These are phyloP conservation scores for Chascanopsetta lugubris DNA, from an alignment of 2,113 vertebrate species.

Conservation along the genomic window DNA sequence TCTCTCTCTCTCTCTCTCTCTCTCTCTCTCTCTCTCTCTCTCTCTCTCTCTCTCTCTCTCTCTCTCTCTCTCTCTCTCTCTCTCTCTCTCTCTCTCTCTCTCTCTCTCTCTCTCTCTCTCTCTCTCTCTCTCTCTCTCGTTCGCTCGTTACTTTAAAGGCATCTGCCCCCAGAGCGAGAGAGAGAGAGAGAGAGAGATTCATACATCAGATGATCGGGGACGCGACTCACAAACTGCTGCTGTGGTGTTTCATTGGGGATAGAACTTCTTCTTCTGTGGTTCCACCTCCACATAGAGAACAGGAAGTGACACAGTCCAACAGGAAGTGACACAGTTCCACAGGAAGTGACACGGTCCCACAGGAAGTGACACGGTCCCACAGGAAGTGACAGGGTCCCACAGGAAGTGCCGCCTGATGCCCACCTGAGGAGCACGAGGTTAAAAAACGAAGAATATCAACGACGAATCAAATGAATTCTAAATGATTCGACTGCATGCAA, in stretches of 20 bases:
- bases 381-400: too few relatives aligned
- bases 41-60: constrained; percentile 39
- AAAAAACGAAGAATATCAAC: too few relatives aligned
- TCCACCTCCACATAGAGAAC: too few relatives aligned
- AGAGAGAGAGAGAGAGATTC: constrained; percentile 23
- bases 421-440: too few relatives aligned
- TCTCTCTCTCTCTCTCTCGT: constrained; percentile 18
- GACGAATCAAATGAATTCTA: too few relatives aligned
- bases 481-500: too few relatives aligned
- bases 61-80: constrained; percentile 44
- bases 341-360: too few relatives aligned
- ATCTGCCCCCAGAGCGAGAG: constrained; percentile 33
- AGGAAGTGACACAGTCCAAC: too few relatives aligned
- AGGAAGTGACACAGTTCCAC: too few relatives aligned
- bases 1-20: constrained; percentile 24
- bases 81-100: constrained; percentile 24
- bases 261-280: constrained; percentile 4
- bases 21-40: constrained; percentile 39
- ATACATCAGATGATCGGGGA: constrained; percentile 30
- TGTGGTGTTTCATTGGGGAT: constrained; percentile 19
- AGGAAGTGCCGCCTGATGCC: background rate
- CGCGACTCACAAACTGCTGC: constrained; percentile 17
- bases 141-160: constrained; percentile 11
- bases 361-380: too few relatives aligned
- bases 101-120: constrained; percentile 44